Evolutionary conservation across 2,113 vertebrate species (phyloP).

Genomic region (Rhinopomastus cyanomelas): DNA sequence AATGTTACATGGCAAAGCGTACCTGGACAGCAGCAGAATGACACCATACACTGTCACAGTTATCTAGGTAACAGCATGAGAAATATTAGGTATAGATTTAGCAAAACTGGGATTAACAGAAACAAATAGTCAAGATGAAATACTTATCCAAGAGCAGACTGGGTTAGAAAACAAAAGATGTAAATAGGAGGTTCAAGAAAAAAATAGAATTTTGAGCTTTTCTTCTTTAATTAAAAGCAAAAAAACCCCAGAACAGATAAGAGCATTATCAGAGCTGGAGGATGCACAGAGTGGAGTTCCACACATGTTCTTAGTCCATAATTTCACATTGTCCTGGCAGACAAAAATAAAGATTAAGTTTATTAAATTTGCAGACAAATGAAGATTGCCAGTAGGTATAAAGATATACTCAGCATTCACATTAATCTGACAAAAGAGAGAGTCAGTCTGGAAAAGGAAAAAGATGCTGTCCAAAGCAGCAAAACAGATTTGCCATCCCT

Average conservation of each 20-base stretch:
- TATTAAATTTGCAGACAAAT: background rate
- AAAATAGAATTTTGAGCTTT: background rate
- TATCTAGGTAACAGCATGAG: background rate
- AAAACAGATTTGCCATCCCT: background rate
- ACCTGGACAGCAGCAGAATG: background rate
- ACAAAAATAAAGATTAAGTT: background rate
- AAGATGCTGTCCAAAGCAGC: background rate
- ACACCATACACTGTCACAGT: background rate
- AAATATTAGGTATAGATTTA: background rate
- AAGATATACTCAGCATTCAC: background rate
- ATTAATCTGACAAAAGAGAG: background rate
- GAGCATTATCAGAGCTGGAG: background rate
- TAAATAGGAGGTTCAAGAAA: background rate
- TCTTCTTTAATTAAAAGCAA: background rate
- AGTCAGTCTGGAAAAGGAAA: background rate
- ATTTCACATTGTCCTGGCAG: background rate
- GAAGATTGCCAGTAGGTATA: background rate
- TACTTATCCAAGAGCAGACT: background rate
- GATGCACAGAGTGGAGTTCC: background rate
- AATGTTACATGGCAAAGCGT: background rate
- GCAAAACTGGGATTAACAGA: background rate
- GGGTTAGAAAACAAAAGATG: background rate
- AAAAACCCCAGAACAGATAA: background rate
- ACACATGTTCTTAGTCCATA: background rate
- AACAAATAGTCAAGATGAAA: background rate